A percentile compares a stretch with the other conserved stretches of the same genome.
Conservation (phyloP, 1,140 invertebrate species). For the Tetramorium alpestre region DNA sequence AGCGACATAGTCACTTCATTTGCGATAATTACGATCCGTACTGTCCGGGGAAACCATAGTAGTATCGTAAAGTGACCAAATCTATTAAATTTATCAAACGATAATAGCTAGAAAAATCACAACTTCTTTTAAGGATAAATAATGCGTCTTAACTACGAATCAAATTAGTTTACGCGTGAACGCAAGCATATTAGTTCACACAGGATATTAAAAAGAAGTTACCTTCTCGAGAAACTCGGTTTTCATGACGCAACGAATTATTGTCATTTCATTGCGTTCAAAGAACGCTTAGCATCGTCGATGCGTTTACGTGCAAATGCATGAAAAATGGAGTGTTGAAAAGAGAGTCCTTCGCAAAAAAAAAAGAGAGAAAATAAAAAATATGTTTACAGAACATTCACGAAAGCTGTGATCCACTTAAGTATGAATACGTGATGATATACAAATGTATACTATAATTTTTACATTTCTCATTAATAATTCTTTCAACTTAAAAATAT, state of each 20-base stretch:
- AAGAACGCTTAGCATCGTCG: not conserved
- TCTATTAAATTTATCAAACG: not conserved
- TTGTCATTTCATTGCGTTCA: conserved; percentile 16
- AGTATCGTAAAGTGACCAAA: not conserved
- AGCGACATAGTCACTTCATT: conserved; percentile 22
- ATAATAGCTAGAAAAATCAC: not conserved
- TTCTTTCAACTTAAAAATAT: not conserved
- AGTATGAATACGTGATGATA: not conserved
- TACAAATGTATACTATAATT: not conserved
- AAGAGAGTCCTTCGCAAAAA: not conserved
- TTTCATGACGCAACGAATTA: conserved; percentile 7
- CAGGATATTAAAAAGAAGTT: conserved; percentile 29
- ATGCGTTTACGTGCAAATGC: not conserved
- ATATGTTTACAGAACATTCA: not conserved
- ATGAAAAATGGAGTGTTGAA: not conserved
- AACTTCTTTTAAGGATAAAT: not conserved
- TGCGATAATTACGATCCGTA: not conserved
- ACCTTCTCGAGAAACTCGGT: not conserved
- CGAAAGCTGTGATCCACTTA: not conserved
- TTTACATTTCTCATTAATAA: not conserved
- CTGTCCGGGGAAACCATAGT: not conserved
- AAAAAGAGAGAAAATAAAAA: not conserved
- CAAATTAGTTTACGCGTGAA: not conserved
- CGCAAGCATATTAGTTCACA: conserved; percentile 9
- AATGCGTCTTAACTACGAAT: not conserved